Base-by-base conservation (phyloP, 2,888 invertebrate species). In the Vandiemenella viatica region DNA sequence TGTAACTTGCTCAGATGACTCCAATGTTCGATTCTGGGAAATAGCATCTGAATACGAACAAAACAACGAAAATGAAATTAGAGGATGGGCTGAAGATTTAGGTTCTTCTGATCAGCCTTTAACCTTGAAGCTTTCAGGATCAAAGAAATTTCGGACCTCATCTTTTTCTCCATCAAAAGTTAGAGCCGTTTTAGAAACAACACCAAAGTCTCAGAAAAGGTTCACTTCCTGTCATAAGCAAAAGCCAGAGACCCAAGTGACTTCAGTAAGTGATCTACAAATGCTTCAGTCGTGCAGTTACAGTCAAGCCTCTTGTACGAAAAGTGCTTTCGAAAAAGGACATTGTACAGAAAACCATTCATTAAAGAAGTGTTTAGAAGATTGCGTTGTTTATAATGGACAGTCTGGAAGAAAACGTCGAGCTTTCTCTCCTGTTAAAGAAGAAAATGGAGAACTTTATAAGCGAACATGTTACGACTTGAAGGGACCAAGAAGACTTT, bases 1-100 rank as follows among this genome's bases (percentile, higher is more conserved):
- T 42, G 80, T 86, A 13, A 89, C 89, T 0, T 85, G 88, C 64
- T 82, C 86, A 44, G 90, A 90, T 62, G 90, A 90, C 67, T 80
- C 82, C 10, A 68, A 77, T 0, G 83, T 84, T 63, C 79, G 79
- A 65, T 71, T 87, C 46, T 88, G 87, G 87, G 44, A 20, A 21
- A 32, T 45, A 10, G 49, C 45, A 19, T 17, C n/a, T 15, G 49
- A 49, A 40, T 41, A 40, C 21, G 40, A 45, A 21, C 32, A 41
- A 16, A 20, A 41, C 17, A 49, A 51, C 51, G 19, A 51, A 49
- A 37, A 23, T 44, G 19, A 16, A 1, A 10, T 49, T 20, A 19
- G 26, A 32, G 49, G 49, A 17, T 41, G 49, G 45, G 49, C 45
- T 26, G 45, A 44, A 45, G 41, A 10, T 10, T 4, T 19, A 16